Base-by-base conservation (phyloP, 1,140 invertebrate species). In the Drosophila malerkotliana region DNA sequence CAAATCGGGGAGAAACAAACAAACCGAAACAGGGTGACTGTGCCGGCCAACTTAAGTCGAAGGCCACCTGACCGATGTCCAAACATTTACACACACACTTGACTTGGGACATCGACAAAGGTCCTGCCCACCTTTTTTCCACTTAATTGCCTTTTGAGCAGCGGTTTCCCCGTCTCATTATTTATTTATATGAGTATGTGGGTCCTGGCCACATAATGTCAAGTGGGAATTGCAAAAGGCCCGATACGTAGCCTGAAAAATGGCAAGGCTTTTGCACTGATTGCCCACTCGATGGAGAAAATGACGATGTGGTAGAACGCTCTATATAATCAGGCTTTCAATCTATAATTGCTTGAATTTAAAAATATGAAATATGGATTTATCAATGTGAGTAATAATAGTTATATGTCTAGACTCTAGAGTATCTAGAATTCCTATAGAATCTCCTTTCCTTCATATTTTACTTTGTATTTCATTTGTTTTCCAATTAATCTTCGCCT, bases 101-200 rank as follows among this genome's bases (percentile, higher is more conserved):
- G 63, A 69, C 66, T 48, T 68, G 41, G 66, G 63, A 52, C 37
- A 71, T 72, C 51, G 56, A 21, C 9, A 18, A 8, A 21, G 44
- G 68, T 48, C 41, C 49, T 30, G 75, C 26, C 45, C 69, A 71
- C 79, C 54, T 74, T 79, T 82, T 82, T 83, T 69, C 71, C 75
- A 79, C 44, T 67, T 79, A 83, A 83, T 83, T 83, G 73, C 60
- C 53, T 67, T 53, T 62, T 54, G 63, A 83, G 63, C 39, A 60
- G 68, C 54, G 58, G 73, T 60, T 67, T 68, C 67, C 67, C 39
- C 55, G 28, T 32, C 45, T 49, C 44, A 82, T 83, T 75, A 83
- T 71, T 78, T 82, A 78, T 82, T 83, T 82, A 83, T 66, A 61
- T 59, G 69, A 41, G 58, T 47, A 53, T 34, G 49, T 66, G 64